Percentiles rank a stretch among this genome's conserved stretches.
Evolutionary conservation across 1,140 invertebrate species (phyloP).

Genomic region (Dendroctonus valens): DNA sequence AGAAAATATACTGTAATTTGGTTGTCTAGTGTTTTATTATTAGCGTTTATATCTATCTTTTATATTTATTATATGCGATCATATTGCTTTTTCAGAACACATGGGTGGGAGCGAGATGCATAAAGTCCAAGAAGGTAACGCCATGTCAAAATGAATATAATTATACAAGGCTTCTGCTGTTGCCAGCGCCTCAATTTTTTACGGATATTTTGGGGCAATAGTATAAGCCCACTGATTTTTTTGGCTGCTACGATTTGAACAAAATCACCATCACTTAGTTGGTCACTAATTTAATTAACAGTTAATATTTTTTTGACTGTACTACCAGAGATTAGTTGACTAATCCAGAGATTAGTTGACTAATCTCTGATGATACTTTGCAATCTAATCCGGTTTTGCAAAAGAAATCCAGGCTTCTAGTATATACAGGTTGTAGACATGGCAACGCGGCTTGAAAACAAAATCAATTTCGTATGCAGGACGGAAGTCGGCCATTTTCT

Average conservation of each 20-base stretch:
- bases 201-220: neutral
- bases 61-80: too few species aligned
- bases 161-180: neutral
- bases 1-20: slow-evolving; percentile 1
- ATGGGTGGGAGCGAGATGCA: neutral
- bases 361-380: too few species aligned
- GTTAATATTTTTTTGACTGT: neutral
- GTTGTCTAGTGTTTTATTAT: neutral
- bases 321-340: too few species aligned
- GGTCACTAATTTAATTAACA: neutral
- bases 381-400: neutral
- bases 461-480: too few species aligned
- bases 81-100: neutral
- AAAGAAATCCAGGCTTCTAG: neutral
- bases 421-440: neutral
- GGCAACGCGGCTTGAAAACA: neutral
- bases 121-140: neutral
- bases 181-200: too few species aligned
- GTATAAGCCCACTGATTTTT: neutral
- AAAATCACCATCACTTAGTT: neutral
- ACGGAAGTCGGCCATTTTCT: neutral
- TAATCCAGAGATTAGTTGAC: too few species aligned
- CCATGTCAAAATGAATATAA: neutral
- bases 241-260: neutral
- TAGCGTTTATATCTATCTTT: neutral